Conservation (phyloP, 2,113 vertebrate species). For the Syrmaticus mikado region DNA sequence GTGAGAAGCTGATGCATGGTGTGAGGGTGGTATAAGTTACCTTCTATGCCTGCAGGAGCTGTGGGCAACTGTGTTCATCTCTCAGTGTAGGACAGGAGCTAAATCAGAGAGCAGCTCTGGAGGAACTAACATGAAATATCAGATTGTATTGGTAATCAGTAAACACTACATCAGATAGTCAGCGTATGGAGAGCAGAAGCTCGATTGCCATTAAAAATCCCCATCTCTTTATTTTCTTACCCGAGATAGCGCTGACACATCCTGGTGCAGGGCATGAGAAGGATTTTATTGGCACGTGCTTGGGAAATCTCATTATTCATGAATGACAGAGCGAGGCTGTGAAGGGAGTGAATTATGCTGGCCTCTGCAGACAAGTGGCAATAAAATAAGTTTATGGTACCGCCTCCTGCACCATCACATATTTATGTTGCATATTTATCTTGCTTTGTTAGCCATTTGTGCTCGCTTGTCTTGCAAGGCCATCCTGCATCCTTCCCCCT, state of each 20-base stretch:
- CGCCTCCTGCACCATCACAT: slow-evolving; percentile 29
- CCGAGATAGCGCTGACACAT: not conserved
- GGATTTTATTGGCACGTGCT: not conserved
- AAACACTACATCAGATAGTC: not conserved
- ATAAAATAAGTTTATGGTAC: slow-evolving; percentile 66
- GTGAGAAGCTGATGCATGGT: not conserved
- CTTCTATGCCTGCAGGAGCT: not conserved
- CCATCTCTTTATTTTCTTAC: not conserved
- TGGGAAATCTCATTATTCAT: slow-evolving; percentile 30
- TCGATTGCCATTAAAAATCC: not conserved
- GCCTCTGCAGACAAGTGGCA: slow-evolving; percentile 54
- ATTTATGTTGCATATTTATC: slow-evolving; percentile 61
- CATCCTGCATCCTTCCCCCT: not conserved
- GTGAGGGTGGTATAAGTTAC: not conserved
- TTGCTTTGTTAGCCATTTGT: slow-evolving; percentile 20
- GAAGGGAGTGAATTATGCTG: slow-evolving; percentile 49
- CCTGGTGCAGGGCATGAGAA: not conserved
- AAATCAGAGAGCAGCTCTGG: not conserved
- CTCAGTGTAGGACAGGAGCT: not conserved
- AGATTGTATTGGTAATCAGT: not conserved
- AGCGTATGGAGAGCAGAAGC: not conserved
- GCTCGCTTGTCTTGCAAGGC: slow-evolving; percentile 14
- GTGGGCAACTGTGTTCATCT: not conserved
- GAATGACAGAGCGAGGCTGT: not conserved
- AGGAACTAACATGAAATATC: not conserved